phyloP scores from a whole-genome alignment of 2,888 invertebrate genomes.

The Rhingia campestris region DNA sequence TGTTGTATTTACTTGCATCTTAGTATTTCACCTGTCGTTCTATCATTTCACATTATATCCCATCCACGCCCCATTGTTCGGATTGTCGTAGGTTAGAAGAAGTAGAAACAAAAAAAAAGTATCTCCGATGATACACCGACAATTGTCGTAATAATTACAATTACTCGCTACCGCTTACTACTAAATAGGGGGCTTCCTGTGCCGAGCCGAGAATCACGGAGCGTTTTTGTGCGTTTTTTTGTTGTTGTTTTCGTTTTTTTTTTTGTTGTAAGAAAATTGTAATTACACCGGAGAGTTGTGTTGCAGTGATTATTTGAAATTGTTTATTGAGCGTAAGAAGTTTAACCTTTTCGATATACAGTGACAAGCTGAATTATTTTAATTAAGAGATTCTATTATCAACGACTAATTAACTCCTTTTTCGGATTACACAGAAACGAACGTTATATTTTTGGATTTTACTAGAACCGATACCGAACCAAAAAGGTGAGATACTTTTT shows the following conservation, averaged over 20 bases:
- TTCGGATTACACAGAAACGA: slow-evolving; percentile 49
- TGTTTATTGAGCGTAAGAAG: not conserved
- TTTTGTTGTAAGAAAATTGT: slow-evolving; percentile 14
- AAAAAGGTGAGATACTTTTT: slow-evolving; percentile 56
- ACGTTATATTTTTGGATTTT: slow-evolving; percentile 52
- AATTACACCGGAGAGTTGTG: slow-evolving; percentile 6
- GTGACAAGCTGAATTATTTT: slow-evolving; percentile 48
- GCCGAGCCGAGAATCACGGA: slow-evolving; percentile 31
- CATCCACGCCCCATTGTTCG: slow-evolving; percentile 27
- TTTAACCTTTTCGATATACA: slow-evolving; percentile 5
- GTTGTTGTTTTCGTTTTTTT: not conserved
- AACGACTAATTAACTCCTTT: slow-evolving; percentile 49
- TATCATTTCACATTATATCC: slow-evolving; percentile 39
- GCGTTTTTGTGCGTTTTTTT: slow-evolving; percentile 17
- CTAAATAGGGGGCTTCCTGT: slow-evolving; percentile 63
- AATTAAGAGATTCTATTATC: slow-evolving; percentile 40
- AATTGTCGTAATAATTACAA: slow-evolving; percentile 64
- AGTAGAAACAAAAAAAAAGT: slow-evolving; percentile 42
- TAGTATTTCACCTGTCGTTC: slow-evolving; percentile 54
- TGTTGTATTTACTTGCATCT: slow-evolving; percentile 28
- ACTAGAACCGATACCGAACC: slow-evolving; percentile 35
- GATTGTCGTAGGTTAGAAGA: slow-evolving; percentile 18
- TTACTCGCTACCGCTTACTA: slow-evolving; percentile 56
- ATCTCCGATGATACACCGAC: slow-evolving; percentile 50
- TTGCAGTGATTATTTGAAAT: slow-evolving; percentile 16